phyloP scores from a whole-genome alignment of 2,888 invertebrate species.

The Lepidocyrtinus sp. region DNA sequence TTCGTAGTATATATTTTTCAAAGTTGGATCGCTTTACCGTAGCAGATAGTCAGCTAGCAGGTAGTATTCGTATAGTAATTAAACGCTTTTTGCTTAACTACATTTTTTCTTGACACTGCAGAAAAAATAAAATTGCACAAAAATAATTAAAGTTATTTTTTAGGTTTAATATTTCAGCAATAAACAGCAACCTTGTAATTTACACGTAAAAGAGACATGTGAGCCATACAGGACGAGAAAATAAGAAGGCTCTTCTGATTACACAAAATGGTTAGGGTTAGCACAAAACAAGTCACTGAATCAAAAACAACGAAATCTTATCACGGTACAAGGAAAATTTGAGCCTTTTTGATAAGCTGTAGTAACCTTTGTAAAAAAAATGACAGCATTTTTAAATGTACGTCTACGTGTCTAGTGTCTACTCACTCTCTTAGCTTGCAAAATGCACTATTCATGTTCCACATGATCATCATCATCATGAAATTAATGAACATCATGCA shows the following conservation, averaged over 20 bases:
- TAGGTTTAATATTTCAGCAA: constrained; percentile 4
- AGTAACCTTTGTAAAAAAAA: neutral
- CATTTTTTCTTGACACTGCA: constrained; percentile 15
- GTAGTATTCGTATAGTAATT: constrained; percentile 37
- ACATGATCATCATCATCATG: constrained; percentile 20
- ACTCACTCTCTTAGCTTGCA: neutral
- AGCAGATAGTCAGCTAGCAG: constrained; percentile 28
- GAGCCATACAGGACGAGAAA: neutral
- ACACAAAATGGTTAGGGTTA: constrained; percentile 48
- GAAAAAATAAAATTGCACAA: constrained; percentile 21
- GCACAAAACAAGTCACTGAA: constrained; percentile 50
- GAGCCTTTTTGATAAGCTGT: constrained; percentile 27
- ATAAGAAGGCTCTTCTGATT: neutral
- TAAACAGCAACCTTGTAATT: constrained; percentile 50
- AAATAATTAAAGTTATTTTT: constrained; percentile 30
- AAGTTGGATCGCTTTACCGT: neutral
- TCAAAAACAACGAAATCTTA: constrained; percentile 24
- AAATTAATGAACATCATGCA: constrained; percentile 9
- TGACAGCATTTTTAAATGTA: neutral
- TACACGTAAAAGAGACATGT: constrained; percentile 42
- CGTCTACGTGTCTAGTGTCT: neutral
- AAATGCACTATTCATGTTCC: constrained; percentile 24
- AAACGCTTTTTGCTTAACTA: constrained; percentile 23
- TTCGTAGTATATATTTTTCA: neutral
- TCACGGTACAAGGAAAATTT: constrained; percentile 20